These are phyloP conservation scores for Corapipo altera DNA, from an alignment of 2,113 vertebrate genomes.

Conservation along the genomic window DNA sequence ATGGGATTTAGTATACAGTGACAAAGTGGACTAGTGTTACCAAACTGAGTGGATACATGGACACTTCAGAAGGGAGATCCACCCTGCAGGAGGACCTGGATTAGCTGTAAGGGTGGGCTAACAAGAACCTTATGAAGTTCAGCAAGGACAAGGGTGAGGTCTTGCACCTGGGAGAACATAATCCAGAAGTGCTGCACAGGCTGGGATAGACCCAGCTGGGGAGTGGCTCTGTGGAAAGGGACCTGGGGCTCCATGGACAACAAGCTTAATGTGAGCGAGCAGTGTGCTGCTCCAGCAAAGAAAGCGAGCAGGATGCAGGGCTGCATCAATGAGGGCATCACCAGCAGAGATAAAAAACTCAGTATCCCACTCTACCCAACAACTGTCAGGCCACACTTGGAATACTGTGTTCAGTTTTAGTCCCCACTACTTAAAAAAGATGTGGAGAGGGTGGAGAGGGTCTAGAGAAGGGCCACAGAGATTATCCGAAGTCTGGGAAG, in stretches of 20 bases:
- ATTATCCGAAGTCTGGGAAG: background rate
- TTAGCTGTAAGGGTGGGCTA: background rate
- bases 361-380: background rate
- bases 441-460: background rate
- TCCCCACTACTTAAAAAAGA: background rate
- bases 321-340: background rate
- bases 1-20: background rate
- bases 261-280: rapidly evolving
- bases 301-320: background rate
- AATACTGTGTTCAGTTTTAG: background rate
- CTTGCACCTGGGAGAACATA: background rate
- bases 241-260: background rate
- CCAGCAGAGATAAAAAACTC: background rate
- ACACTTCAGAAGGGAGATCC: background rate
- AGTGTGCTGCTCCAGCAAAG: background rate
- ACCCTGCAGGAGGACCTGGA: background rate
- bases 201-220: background rate
- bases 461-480: background rate
- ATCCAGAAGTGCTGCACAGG: background rate
- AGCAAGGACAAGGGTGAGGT: background rate
- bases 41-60: background rate
- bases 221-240: background rate
- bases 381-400: background rate
- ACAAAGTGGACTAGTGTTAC: background rate
- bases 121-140: background rate